Evolutionary conservation across 1,140 invertebrate genomes (phyloP), one percentile per base, ranked within the genome.

Genomic region (Cotesia typhae): DNA sequence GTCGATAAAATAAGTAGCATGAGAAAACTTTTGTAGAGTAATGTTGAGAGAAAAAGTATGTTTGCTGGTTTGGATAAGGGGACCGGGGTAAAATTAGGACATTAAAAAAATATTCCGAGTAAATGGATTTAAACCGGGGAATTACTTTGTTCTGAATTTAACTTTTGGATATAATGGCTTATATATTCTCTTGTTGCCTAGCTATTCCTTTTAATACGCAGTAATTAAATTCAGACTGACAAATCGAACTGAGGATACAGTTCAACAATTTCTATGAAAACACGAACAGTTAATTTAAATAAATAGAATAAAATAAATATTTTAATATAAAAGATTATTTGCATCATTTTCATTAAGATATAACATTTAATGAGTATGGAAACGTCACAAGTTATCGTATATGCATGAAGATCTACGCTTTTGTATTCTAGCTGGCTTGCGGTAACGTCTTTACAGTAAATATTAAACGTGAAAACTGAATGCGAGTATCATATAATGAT

Each of bases 341-440:
- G 61, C 63, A 70, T 60, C 78, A 75, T 80, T 77, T 84, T 83
- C 82, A 82, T 83, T 83, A 81, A 79, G 82, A 84, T 84, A 84
- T 84, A 84, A 80, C 77, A 75, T 66, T 75, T 75, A 73, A 74
- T 52, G 59, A 52, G 28, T 55, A 41, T 53, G 60, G 38, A 64
- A 38, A 61, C 20, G 12, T 36, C 53, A 57, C n/a, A n/a, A 20
- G n/a, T 57, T 57, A 57, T 57, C 53, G n/a, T 9, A 12, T 14
- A 20, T 57, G 53, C 4, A 20, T 57, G n/a, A 57, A n/a, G n/a
- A 57, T 57, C 53, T 28, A 2, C 1, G 28, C 28, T 57, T 57
- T 57, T 57, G 53, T 57, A 57, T 57, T 57, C n/a, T 57, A 12
- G 6, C n/a, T 20, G 4, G 41, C 10, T 9, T 47, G 41, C 10